Evolutionary conservation across 2,888 invertebrate genomes (phyloP).

Genomic region (Machimus rusticus): DNA sequence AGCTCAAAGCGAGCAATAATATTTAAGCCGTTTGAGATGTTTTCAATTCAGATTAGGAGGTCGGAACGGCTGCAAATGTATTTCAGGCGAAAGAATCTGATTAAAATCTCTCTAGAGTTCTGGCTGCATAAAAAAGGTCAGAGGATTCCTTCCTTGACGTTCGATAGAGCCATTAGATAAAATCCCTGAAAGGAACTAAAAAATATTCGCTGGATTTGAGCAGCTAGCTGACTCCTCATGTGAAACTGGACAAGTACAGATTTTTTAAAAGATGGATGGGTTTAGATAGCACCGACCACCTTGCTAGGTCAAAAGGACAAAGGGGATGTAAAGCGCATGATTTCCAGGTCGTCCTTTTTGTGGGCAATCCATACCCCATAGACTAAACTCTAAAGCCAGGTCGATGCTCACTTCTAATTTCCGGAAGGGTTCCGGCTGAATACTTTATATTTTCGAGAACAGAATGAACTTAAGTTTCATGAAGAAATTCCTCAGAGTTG

Average conservation of each 20-base stretch:
- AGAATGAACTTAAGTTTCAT: background rate
- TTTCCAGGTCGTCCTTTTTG: background rate
- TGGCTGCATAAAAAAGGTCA: slow-evolving; percentile 4
- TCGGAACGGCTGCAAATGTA: background rate
- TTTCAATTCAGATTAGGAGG: background rate
- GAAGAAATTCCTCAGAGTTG: background rate
- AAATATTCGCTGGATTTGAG: slow-evolving; percentile 17
- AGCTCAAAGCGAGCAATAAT: background rate
- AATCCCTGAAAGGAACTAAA: background rate
- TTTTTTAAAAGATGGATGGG: slow-evolving; percentile 16
- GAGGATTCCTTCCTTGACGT: background rate
- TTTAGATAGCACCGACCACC: background rate
- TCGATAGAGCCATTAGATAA: background rate
- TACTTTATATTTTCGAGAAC: slow-evolving; percentile 1
- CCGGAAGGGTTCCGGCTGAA: slow-evolving; percentile 27
- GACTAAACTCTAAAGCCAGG: no score
- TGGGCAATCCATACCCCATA: background rate
- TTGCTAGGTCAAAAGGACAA: background rate
- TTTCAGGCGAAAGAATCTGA: background rate
- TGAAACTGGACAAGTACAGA: slow-evolving; percentile 8
- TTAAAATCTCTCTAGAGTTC: slow-evolving; percentile 18
- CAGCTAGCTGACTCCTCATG: background rate
- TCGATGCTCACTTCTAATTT: slow-evolving; percentile 28
- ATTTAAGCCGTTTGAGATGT: background rate
- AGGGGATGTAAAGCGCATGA: background rate